Conservation (phyloP, 2,888 invertebrate species). For the Agonopterix subpropinquella region DNA sequence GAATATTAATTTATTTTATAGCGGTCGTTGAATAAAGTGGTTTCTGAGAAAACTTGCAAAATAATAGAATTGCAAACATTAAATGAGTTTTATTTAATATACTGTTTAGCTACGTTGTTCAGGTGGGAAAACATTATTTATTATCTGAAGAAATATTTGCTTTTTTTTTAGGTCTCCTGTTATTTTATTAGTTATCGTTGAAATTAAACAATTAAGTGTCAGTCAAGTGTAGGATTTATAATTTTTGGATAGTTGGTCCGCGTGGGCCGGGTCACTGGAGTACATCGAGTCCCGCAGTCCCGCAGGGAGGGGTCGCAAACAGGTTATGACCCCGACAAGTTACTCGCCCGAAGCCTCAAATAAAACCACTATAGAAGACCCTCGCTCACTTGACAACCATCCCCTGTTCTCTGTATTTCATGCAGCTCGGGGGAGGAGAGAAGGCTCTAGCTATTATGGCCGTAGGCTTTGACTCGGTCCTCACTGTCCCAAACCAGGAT, state of each 20-base stretch:
- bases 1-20: slow-evolving; percentile 1
- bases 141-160: not conserved
- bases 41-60: not conserved
- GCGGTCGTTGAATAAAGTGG: not conserved
- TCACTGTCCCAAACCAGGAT: slow-evolving; percentile 65
- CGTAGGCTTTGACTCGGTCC: slow-evolving; percentile 42
- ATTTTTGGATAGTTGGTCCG: slow-evolving; percentile 41
- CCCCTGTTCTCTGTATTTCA: slow-evolving; percentile 20
- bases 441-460: slow-evolving; percentile 36
- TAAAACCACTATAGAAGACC: slow-evolving; percentile 49
- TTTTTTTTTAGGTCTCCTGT: too few species aligned
- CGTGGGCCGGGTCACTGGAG: slow-evolving; percentile 54
- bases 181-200: too few species aligned
- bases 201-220: not conserved
- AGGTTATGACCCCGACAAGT: slow-evolving; percentile 75
- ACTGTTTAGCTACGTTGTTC: too few species aligned
- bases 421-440: slow-evolving; percentile 17
- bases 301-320: slow-evolving; percentile 72
- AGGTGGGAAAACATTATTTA: too few species aligned
- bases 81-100: too few species aligned
- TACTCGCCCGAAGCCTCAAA: slow-evolving; percentile 66
- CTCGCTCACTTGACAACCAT: slow-evolving; percentile 26
- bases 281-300: slow-evolving; percentile 54
- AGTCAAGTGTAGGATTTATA: slow-evolving; percentile 3
- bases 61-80: too few species aligned